Evolutionary conservation across 2,113 vertebrate species (phyloP).

Genomic region (Nerophis lumbriciformis): DNA sequence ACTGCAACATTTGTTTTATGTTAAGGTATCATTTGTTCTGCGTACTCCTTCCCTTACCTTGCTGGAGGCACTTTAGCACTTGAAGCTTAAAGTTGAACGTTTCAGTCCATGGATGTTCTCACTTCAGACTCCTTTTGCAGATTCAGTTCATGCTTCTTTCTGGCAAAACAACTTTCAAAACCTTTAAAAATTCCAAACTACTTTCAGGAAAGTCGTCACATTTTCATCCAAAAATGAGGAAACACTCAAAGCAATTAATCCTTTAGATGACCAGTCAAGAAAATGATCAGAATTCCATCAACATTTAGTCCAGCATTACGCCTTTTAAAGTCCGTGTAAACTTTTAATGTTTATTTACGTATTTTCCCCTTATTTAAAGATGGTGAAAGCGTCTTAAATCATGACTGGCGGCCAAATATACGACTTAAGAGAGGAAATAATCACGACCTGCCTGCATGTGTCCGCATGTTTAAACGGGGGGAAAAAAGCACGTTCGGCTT

Average conservation of each 20-base stretch:
- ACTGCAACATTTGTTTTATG: constrained; percentile 30
- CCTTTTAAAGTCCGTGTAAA: constrained; percentile 55
- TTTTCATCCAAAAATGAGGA: constrained; percentile 19
- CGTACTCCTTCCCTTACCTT: constrained; percentile 52
- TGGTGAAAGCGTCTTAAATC: constrained; percentile 12
- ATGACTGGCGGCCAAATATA: background rate
- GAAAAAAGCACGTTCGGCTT: constrained; percentile 29
- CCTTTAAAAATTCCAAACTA: background rate
- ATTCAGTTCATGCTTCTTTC: constrained; percentile 7
- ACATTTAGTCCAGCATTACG: constrained; percentile 11
- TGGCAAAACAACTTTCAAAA: background rate
- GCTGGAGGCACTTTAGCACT: constrained; percentile 63
- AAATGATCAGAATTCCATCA: constrained; percentile 13
- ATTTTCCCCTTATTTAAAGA: constrained; percentile 28
- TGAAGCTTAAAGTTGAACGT: constrained; percentile 27
- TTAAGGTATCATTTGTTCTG: constrained; percentile 2
- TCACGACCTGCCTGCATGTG: constrained; percentile 1
- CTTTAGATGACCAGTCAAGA: constrained; percentile 9
- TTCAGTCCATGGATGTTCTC: constrained; percentile 63
- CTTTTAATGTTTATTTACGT: constrained; percentile 25
- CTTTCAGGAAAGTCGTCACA: constrained; percentile 39
- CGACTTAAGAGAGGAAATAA: background rate
- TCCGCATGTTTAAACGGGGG: constrained; percentile 15
- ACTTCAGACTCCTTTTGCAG: constrained; percentile 5
- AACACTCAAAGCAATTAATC: constrained; percentile 8